Evolutionary conservation across 2,888 invertebrate species (phyloP).

Genomic region (Palloptera scutellata): DNA sequence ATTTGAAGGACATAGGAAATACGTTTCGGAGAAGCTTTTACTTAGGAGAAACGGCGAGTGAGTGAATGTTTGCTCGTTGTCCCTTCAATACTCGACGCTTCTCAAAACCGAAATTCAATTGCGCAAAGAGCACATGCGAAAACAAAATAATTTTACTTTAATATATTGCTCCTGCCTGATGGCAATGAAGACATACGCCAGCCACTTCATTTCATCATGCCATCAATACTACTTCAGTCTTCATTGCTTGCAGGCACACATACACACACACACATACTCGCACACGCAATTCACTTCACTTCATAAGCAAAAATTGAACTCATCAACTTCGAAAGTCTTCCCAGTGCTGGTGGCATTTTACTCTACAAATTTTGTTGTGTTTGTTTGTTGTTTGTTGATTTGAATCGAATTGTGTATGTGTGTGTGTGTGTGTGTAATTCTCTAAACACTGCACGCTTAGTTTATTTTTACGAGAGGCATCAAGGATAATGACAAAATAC

Average conservation of each 20-base stretch:
- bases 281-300: constrained; percentile 8
- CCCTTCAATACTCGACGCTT: too few relatives aligned
- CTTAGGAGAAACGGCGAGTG: too few relatives aligned
- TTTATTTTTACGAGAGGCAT: constrained; percentile 20
- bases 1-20: too few relatives aligned
- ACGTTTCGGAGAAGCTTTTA: too few relatives aligned
- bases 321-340: background rate
- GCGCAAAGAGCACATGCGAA: too few relatives aligned
- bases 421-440: background rate
- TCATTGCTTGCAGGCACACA: constrained; percentile 7
- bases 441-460: constrained; percentile 13
- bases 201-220: background rate
- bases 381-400: constrained; percentile 7
- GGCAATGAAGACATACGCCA: too few relatives aligned
- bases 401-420: background rate
- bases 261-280: constrained; percentile 18
- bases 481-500: constrained; percentile 17
- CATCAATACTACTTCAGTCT: background rate
- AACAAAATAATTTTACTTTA: too few relatives aligned
- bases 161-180: too few relatives aligned
- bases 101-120: too few relatives aligned
- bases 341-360: background rate
- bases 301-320: background rate
- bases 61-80: too few relatives aligned
- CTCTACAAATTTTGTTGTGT: background rate